These are phyloP conservation scores for Anthopleura xanthogrammica DNA, from an alignment of 92 coral and sea anemone species.

Conservation along the genomic window DNA sequence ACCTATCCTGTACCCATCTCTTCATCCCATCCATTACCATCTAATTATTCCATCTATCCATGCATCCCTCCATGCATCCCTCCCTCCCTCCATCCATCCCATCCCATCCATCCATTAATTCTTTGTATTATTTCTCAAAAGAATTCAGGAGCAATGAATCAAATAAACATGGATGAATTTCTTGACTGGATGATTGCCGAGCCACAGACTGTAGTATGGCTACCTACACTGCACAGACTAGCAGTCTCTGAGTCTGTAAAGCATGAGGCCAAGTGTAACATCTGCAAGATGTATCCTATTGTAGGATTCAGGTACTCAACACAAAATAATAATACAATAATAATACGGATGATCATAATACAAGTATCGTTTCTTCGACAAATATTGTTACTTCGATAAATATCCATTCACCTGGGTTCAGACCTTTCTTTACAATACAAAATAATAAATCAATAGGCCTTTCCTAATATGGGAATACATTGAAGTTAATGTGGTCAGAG, in stretches of 20 bases:
- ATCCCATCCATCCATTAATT: not conserved
- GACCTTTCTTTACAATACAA: too few relatives aligned
- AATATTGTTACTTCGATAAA: too few relatives aligned
- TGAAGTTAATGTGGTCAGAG: too few relatives aligned
- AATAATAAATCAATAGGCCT: too few relatives aligned
- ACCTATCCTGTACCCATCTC: too few relatives aligned
- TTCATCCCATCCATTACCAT: too few relatives aligned
- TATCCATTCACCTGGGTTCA: too few relatives aligned
- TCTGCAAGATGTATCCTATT: slow-evolving; percentile 90
- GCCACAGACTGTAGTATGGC: slow-evolving; percentile 98
- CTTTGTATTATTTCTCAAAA: not conserved
- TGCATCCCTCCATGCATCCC: too few relatives aligned
- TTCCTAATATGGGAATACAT: too few relatives aligned
- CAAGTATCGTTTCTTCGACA: too few relatives aligned
- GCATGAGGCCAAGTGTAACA: slow-evolving; percentile 93
- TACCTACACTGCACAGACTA: slow-evolving; percentile 92
- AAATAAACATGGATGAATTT: slow-evolving; percentile 61
- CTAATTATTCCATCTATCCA: too few relatives aligned
- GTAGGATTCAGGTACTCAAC: slow-evolving; percentile 78
- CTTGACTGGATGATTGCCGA: slow-evolving; percentile 97
- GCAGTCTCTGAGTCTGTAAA: slow-evolving; percentile 95
- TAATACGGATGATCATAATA: too few relatives aligned
- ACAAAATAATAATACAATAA: not conserved
- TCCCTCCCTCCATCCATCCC: not conserved
- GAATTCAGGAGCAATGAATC: slow-evolving; percentile 19